Conservation (phyloP, 2,888 invertebrate species). For the Xanthia icteritia region DNA sequence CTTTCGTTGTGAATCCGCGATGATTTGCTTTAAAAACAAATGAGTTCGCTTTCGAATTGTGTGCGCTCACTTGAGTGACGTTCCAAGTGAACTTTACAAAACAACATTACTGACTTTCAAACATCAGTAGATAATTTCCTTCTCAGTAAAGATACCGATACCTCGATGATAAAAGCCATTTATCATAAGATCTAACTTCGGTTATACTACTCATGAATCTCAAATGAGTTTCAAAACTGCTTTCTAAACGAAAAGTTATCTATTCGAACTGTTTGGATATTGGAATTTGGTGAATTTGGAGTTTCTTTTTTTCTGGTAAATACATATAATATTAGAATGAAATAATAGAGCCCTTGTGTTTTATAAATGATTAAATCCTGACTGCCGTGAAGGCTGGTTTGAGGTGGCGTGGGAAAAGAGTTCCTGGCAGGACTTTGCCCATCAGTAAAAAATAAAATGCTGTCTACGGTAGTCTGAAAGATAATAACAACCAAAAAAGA, state of each 20-base stretch:
- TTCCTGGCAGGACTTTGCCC: too few relatives aligned
- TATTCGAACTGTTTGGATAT: slow-evolving; percentile 8
- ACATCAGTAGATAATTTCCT: slow-evolving; percentile 15
- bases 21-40: neutral
- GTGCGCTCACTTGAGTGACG: neutral
- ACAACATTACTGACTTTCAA: neutral
- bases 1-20: too few relatives aligned
- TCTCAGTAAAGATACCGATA: slow-evolving; percentile 26
- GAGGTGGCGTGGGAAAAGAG: too few relatives aligned
- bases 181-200: slow-evolving; percentile 29
- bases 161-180: slow-evolving; percentile 19
- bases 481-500: too few relatives aligned
- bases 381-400: too few relatives aligned
- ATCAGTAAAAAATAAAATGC: too few relatives aligned
- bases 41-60: neutral
- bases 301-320: neutral
- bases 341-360: too few relatives aligned
- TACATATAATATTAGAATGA: neutral
- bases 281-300: slow-evolving; percentile 18
- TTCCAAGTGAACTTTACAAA: neutral
- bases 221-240: slow-evolving; percentile 50
- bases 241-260: slow-evolving; percentile 36
- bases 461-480: too few relatives aligned
- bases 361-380: too few relatives aligned
- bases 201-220: slow-evolving; percentile 41